Evolutionary conservation across 2,888 invertebrate species (phyloP), one percentile per base, ranked within the genome.

Genomic region (Polymixis flavicincta): DNA sequence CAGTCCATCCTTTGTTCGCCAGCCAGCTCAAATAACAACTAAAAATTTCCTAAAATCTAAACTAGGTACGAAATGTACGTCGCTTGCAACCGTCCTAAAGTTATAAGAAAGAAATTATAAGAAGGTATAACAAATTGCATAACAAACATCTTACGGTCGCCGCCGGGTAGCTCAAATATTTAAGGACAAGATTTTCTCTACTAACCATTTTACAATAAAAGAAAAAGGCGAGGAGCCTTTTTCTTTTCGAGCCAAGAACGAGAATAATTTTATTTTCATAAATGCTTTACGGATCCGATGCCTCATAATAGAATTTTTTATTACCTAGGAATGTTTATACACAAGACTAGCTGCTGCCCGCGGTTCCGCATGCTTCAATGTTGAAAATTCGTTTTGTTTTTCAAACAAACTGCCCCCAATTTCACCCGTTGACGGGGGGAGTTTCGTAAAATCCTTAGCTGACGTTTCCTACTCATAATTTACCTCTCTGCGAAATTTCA

Each of bases 81-180:
- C 11, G 32, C n/a, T n/a, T 32, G 32, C n/a, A 17, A 55, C 28
- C 22, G 9, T 28, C 6, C 2, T 32, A 3, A 65, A 25, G 45
- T 28, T 19, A 2, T 8, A 45, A 64, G 42, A 25, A 74, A 28
- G 50, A 74, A 28, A 37, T 37, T 14, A 2, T 2, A 48, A 28
- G 22, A 8, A 76, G 32, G 37, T 65, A 68, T 73, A 72, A 80
- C 65, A 86, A 87, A 85, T 85, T 79, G 74, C 79, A 83, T 83
- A 72, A 86, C 89, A 87, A 91, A 90, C 85, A 87, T 86, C 86
- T 82, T 87, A 79, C 72, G 85, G 76, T 84, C 89, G 89, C 87
- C 89, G 89, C 86, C 28, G 54, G 50, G 88, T 88, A 89, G 74
- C 74, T 90, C 93, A 92, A 94, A 94, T 93, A 93, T 94, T 93